phyloP scores from a whole-genome alignment of 2,888 invertebrate genomes.

The Microplitis manilae region DNA sequence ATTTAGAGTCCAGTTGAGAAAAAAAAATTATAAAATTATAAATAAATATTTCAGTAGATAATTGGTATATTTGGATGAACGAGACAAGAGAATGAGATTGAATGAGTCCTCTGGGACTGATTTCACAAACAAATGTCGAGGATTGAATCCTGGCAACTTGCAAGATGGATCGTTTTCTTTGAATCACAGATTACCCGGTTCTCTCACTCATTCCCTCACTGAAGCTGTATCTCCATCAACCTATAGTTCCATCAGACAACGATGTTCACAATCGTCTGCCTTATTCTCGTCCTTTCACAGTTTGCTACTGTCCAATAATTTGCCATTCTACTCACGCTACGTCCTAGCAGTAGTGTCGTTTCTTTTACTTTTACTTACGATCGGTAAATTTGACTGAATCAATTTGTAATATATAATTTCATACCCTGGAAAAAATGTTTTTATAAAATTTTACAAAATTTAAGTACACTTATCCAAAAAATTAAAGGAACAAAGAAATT shows the following conservation, averaged over 20 bases:
- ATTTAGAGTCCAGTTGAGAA: neutral
- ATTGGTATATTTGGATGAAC: conserved; percentile 2
- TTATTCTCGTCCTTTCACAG: conserved; percentile 38
- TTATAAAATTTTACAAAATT: no score
- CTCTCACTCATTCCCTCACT: conserved; percentile 21
- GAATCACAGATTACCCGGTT: conserved; percentile 68
- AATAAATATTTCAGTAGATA: conserved; percentile 42
- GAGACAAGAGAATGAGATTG: conserved; percentile 12
- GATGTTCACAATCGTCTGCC: conserved; percentile 21
- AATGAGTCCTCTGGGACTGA: conserved; percentile 66
- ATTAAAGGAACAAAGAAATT: no score
- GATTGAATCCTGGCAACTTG: conserved; percentile 69
- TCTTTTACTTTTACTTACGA: neutral
- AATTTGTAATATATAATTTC: neutral
- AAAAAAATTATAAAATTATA: conserved; percentile 14
- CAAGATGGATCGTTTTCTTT: conserved; percentile 70
- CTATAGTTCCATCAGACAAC: conserved; percentile 4
- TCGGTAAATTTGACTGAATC: neutral
- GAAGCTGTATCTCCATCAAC: neutral
- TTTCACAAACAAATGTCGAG: conserved; percentile 70
- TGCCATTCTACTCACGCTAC: conserved; percentile 55
- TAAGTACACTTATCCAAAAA: no score
- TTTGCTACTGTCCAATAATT: conserved; percentile 59
- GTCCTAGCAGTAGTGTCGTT: neutral
- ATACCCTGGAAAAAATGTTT: no score